Evolutionary conservation across 2,888 invertebrate genomes (phyloP).

Genomic region (Germaria angustata): DNA sequence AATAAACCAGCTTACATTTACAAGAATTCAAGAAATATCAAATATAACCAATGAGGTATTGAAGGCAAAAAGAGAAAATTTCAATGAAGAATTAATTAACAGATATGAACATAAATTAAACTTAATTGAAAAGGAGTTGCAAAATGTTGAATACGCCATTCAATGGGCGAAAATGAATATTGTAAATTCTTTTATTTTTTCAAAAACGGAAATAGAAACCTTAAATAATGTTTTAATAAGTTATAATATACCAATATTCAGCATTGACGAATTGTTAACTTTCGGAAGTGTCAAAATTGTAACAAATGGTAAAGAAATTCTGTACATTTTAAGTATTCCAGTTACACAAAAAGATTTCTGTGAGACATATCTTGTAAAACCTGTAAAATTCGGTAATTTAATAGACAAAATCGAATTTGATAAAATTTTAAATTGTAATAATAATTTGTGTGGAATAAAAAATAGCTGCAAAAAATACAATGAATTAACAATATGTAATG

Average conservation of each 20-base stretch:
- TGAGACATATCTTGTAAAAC: slow-evolving; percentile 6
- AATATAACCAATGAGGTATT: slow-evolving; percentile 20
- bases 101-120: not conserved
- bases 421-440: slow-evolving; percentile 6
- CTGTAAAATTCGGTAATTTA: slow-evolving; percentile 26
- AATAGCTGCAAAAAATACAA: slow-evolving; percentile 9
- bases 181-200: no score
- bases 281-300: not conserved
- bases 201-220: no score
- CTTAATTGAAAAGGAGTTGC: not conserved
- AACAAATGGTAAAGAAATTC: slow-evolving; percentile 47
- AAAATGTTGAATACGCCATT: not conserved
- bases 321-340: slow-evolving; percentile 33
- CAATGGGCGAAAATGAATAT: no score
- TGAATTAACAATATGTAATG: not conserved
- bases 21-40: slow-evolving; percentile 18
- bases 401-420: slow-evolving; percentile 22
- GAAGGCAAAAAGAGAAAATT: not conserved
- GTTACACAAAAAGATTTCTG: slow-evolving; percentile 6
- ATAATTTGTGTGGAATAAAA: slow-evolving; percentile 3
- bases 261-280: not conserved
- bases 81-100: not conserved
- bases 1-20: slow-evolving; percentile 42
- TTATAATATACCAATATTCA: no score
- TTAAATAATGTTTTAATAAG: no score